Base-by-base conservation (phyloP, 1,140 invertebrate genomes). In the Eurytemora carolleeae region DNA sequence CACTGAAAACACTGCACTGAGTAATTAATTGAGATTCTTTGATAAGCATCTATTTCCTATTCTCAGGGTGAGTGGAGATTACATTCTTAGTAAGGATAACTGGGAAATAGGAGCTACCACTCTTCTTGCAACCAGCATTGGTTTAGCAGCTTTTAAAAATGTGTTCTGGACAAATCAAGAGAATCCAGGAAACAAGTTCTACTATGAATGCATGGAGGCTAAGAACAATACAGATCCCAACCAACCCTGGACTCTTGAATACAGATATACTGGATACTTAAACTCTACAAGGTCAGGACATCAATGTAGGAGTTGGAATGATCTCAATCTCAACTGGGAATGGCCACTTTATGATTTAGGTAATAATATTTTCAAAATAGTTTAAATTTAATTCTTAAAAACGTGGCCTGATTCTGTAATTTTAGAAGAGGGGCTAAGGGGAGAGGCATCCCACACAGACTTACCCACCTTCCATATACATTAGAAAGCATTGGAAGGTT, bases 41-140 rank as follows among this genome's bases (percentile, higher is more conserved):
- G n/a, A n/a, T n/a, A n/a, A n/a, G n/a, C n/a, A n/a, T n/a, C n/a
- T n/a, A n/a, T n/a, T n/a, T n/a, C n/a, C 18, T 57, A 17, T 17
- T 25, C 18, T 23, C 17, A 1, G 56, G 17, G 56, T 57, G 18
- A 20, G 18, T 21, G 56, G 23, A 57, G 56, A 57, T 23, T 57
- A 57, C 23, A 18, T 19, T 17, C 23, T 57, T 17, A n/a, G 21
- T 3, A 20, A 58, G 31, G 57, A 62, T 20, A 25, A 63, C 21
- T 63, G 61, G 61, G 22, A 21, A 15, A 63, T 63, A n/a, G 61
- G 61, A 1, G 44, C 53, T 25, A 58, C 61, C 22, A 52, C 55
- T n/a, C 26, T 58, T 19, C 44, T 63, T 22, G 54, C 61, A 22
- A 20, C 31, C 31, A 25, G 55, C 1, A 23, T 63, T 1, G 61